Base-by-base conservation (phyloP, 2,888 invertebrate species). In the Netelia melanura region DNA sequence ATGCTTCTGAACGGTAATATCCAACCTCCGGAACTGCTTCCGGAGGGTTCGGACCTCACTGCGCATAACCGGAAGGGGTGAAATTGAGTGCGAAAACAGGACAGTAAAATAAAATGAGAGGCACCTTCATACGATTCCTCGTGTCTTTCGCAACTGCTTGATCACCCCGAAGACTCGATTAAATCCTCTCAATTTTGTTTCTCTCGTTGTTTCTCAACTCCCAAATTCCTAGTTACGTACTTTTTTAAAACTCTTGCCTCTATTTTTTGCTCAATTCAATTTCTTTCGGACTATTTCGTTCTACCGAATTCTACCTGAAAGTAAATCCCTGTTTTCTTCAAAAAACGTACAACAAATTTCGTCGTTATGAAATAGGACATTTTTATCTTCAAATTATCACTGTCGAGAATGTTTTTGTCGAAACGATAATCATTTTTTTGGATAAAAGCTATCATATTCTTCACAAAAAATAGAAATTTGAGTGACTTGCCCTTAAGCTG, bases 1-100 rank as follows among this genome's bases (percentile, higher is more conserved):
- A 61, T 25, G 30, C 68, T 79, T 62, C 78, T 79, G 38, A 79
- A 79, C 70, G 78, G 78, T 79, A 71, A 79, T 79, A 79, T 71
- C 62, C 48, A 79, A 62, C 78, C 70, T 54, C 78, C 78, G 70
- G 14, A 68, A 14, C 61, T 3, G 56, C 52, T 17, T 71, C 70
- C 62, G 70, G 70, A 79, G 62, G 62, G 78, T 70, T 56, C 61
- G 70, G 62, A 78, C 70, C 52, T 70, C 48, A 30, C 62, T 52
- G 62, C 62, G 62, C 70, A 79, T 70, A 79, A 79, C 70, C 70
- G 78, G 78, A 79, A 79, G 70, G 62, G 70, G 48, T 52, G 30
- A 71, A 79, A 71, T 54, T 56, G 56, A 71, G 71, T 79, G 70
- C 62, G 70, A 79, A 70, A 62, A n/a, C 38, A 68, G 61, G n/a